Percentiles rank a stretch among this genome's conserved stretches.
These are phyloP conservation scores for Eupithecia insigniata DNA, from an alignment of 2,888 invertebrate species.

Conservation along the genomic window DNA sequence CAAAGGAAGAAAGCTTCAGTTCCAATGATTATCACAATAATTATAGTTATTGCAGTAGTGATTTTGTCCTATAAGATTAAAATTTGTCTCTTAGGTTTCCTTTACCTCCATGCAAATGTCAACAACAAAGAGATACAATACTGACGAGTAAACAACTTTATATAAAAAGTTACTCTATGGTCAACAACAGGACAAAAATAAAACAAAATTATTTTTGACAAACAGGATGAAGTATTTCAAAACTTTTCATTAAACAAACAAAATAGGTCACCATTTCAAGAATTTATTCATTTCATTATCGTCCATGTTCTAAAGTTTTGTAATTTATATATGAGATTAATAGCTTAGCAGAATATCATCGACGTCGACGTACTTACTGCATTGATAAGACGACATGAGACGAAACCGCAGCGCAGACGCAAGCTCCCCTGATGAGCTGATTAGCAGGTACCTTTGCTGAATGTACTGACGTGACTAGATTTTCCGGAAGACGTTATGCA, in stretches of 20 bases:
- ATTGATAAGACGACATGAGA: too few species aligned
- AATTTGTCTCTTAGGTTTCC: background rate
- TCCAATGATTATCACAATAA: background rate
- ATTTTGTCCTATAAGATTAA: background rate
- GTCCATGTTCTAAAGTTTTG: background rate
- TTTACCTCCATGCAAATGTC: background rate
- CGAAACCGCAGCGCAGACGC: background rate
- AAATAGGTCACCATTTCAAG: background rate
- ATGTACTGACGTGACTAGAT: conserved; percentile 28
- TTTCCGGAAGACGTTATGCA: conserved; percentile 48
- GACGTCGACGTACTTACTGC: background rate
- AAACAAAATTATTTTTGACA: background rate
- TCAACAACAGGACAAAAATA: background rate
- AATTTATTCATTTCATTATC: background rate
- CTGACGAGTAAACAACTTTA: too few species aligned
- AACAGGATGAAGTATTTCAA: background rate
- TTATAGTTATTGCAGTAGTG: background rate
- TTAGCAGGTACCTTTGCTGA: conserved; percentile 20
- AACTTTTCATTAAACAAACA: background rate
- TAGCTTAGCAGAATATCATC: background rate
- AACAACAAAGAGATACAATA: too few species aligned
- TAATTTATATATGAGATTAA: background rate
- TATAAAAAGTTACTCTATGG: too few species aligned
- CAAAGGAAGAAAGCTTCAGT: background rate
- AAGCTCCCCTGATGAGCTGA: conserved; percentile 10